A percentile compares a stretch with the other conserved stretches of the same genome.
phyloP scores from a whole-genome alignment of 2,797 vertebrate genomes.

The Rhadinocentrus ornatus region DNA sequence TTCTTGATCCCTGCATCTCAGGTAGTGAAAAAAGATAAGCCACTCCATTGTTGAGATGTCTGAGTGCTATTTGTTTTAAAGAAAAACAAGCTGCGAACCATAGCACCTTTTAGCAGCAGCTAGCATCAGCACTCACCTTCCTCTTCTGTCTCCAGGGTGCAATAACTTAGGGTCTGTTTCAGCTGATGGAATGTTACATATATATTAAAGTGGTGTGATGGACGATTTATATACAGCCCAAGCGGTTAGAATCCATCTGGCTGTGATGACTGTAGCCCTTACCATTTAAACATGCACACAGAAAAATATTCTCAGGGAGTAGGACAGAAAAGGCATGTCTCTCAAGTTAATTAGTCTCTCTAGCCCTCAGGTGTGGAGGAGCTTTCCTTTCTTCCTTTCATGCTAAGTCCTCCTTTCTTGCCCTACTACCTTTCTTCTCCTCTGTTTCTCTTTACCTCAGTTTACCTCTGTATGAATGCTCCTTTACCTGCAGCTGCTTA shows the following conservation, averaged over 20 bases:
- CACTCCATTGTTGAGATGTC: too few relatives aligned
- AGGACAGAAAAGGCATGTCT: constrained; percentile 58
- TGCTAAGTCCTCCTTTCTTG: neutral
- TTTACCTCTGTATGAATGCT: neutral
- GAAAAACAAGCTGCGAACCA: too few relatives aligned
- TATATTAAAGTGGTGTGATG: too few relatives aligned
- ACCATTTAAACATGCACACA: constrained; percentile 42
- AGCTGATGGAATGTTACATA: too few relatives aligned
- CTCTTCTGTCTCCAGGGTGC: too few relatives aligned
- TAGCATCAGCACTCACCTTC: too few relatives aligned
- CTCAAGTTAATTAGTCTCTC: constrained; percentile 65
- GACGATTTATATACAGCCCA: too few relatives aligned
- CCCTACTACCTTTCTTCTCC: neutral
- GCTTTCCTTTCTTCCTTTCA: constrained; percentile 19
- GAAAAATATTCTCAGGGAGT: constrained; percentile 23
- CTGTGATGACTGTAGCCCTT: constrained; percentile 32
- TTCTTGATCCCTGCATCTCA: too few relatives aligned
- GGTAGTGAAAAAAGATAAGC: too few relatives aligned
- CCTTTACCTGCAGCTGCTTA: constrained; percentile 1
- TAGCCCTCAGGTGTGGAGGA: constrained; percentile 42
- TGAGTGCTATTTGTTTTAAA: too few relatives aligned
- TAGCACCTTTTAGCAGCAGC: too few relatives aligned
- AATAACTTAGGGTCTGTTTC: too few relatives aligned
- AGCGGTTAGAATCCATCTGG: constrained; percentile 34
- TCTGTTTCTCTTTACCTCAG: neutral